Evolutionary conservation across 2,797 vertebrate genomes (phyloP).

Genomic region (Thripadectes ignobilis): DNA sequence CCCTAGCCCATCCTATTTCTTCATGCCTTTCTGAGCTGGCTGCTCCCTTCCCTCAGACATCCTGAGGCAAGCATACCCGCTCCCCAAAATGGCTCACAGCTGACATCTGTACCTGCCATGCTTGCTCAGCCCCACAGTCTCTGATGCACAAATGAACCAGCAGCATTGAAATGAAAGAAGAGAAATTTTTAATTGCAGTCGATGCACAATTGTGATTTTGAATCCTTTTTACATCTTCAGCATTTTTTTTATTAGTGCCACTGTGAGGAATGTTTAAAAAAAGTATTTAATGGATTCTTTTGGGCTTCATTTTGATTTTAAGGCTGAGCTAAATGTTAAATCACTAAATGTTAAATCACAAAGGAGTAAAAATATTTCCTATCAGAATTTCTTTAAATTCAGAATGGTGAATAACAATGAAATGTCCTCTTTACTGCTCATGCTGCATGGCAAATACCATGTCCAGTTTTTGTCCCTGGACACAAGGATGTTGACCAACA

Average conservation of each 20-base stretch:
- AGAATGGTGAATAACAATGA: background rate
- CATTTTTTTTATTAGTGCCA: background rate
- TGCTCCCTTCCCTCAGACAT: background rate
- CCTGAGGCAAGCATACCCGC: background rate
- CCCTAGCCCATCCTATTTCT: background rate
- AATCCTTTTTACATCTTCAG: constrained; percentile 7
- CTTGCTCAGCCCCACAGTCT: background rate
- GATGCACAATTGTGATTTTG: background rate
- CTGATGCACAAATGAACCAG: background rate
- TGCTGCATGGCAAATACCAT: background rate
- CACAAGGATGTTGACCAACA: background rate
- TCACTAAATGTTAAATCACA: background rate
- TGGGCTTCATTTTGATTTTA: background rate
- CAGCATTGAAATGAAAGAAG: background rate
- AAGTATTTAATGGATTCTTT: background rate
- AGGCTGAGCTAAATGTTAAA: background rate
- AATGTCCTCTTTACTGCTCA: background rate
- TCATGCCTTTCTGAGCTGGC: background rate
- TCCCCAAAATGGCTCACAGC: background rate
- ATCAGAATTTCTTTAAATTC: background rate
- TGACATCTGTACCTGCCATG: background rate
- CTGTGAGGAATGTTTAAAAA: background rate
- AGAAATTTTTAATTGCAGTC: background rate
- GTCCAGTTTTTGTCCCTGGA: background rate
- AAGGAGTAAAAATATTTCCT: background rate